Evolutionary conservation across 2,888 invertebrate species (phyloP).

Genomic region (Noctua fimbriata): DNA sequence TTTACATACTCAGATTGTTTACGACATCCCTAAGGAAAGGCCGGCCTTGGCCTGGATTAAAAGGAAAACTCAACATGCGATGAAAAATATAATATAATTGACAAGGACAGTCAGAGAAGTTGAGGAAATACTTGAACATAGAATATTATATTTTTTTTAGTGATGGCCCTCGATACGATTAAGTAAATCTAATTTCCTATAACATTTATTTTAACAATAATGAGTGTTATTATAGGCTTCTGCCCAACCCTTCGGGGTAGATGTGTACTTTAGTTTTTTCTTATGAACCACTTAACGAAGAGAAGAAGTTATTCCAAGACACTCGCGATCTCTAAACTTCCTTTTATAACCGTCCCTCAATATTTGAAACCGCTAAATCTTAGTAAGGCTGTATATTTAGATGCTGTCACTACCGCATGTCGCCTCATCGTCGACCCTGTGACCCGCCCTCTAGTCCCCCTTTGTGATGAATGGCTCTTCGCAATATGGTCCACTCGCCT

Average conservation of each 20-base stretch:
- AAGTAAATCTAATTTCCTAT: too few relatives aligned
- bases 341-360: background rate
- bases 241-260: background rate
- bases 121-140: background rate
- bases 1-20: slow-evolving; percentile 1
- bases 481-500: slow-evolving; percentile 31
- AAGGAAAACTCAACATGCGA: background rate
- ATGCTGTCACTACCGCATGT: slow-evolving; percentile 37
- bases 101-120: background rate
- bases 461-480: slow-evolving; percentile 54
- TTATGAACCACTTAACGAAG: background rate
- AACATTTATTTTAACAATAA: too few relatives aligned
- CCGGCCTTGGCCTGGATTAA: slow-evolving; percentile 27
- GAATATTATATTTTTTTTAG: too few relatives aligned
- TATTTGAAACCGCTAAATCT: slow-evolving; percentile 27
- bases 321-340: too few relatives aligned
- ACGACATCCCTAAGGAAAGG: background rate
- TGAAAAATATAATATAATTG: slow-evolving; percentile 15
- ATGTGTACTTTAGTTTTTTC: background rate
- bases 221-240: too few relatives aligned
- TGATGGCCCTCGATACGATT: too few relatives aligned
- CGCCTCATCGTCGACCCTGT: slow-evolving; percentile 45
- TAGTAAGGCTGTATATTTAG: slow-evolving; percentile 26
- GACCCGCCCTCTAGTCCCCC: slow-evolving; percentile 40
- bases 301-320: background rate